A percentile compares a stretch with the other conserved stretches of the same genome.
These are phyloP conservation scores for Prunella strophiata DNA, from an alignment of 2,797 vertebrate species.

Conservation along the genomic window DNA sequence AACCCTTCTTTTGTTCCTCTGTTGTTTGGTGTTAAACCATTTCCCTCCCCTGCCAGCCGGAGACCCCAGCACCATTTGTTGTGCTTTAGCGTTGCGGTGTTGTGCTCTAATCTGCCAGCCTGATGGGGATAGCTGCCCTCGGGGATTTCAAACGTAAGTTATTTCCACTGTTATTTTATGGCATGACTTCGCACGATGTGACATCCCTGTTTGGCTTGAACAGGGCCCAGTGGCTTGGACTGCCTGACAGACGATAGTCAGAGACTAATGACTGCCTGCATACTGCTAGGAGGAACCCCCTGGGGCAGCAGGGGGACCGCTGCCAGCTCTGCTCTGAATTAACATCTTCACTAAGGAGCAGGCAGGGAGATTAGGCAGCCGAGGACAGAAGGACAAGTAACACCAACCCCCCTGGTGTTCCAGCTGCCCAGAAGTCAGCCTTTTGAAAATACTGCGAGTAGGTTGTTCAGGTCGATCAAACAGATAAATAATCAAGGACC, in stretches of 20 bases:
- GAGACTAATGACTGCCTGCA: constrained; percentile 56
- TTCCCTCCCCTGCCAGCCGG: not conserved
- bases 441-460: not conserved
- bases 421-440: not conserved
- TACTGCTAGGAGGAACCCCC: constrained; percentile 55
- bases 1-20: not conserved
- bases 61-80: not conserved
- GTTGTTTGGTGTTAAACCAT: not conserved
- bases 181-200: constrained; percentile 47
- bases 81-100: fast-evolving
- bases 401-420: not conserved
- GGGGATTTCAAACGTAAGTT: not conserved
- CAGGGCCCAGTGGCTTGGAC: constrained; percentile 7
- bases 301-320: not conserved
- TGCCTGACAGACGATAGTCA: constrained; percentile 37
- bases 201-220: constrained; percentile 43
- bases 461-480: constrained; percentile 3
- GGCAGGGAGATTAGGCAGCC: not conserved
- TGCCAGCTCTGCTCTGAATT: constrained; percentile 61
- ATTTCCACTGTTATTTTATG: constrained; percentile 39
- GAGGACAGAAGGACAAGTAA: not conserved
- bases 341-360: constrained; percentile 56
- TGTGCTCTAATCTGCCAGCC: not conserved
- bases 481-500: not conserved
- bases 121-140: constrained; percentile 5